Evolutionary conservation across 2,888 invertebrate genomes (phyloP).

Genomic region (Pseudanteris insignis): DNA sequence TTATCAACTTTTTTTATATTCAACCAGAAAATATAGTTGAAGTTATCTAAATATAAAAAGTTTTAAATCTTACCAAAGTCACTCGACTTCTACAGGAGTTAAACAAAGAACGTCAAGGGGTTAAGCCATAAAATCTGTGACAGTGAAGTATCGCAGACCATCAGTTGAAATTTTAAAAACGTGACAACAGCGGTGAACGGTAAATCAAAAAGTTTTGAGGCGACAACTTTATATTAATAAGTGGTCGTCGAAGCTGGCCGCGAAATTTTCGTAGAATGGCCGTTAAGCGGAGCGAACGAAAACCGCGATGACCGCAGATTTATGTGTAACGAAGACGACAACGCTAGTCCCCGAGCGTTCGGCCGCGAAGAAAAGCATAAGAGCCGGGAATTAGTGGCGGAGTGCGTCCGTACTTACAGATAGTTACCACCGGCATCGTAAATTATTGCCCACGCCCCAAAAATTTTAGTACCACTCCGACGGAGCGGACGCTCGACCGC

Average conservation of each 20-base stretch:
- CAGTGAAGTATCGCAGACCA: too few relatives aligned
- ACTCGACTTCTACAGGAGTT: too few relatives aligned
- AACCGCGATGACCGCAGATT: slow-evolving; percentile 57
- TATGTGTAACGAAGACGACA: slow-evolving; percentile 59
- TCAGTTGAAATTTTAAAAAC: too few relatives aligned
- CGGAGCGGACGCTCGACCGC: slow-evolving; percentile 43
- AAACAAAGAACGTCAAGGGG: too few relatives aligned
- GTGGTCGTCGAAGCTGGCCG: slow-evolving; percentile 15
- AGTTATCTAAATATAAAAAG: too few relatives aligned
- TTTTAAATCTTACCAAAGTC: too few relatives aligned
- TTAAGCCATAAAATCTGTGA: too few relatives aligned
- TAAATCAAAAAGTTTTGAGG: too few relatives aligned
- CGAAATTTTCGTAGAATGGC: slow-evolving; percentile 58
- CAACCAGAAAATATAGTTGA: too few relatives aligned
- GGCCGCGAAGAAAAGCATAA: slow-evolving; percentile 29
- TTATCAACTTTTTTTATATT: too few relatives aligned
- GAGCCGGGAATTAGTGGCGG: slow-evolving; percentile 26
- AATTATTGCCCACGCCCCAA: slow-evolving; percentile 62
- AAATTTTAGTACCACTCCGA: slow-evolving; percentile 59
- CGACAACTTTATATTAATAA: slow-evolving; percentile 18
- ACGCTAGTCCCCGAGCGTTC: slow-evolving; percentile 27
- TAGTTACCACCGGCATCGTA: slow-evolving; percentile 63
- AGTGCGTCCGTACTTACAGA: slow-evolving; percentile 59
- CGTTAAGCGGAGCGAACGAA: slow-evolving; percentile 53
- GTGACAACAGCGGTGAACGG: too few relatives aligned